A percentile compares a stretch with the other conserved stretches of the same genome.
Conservation (phyloP, 2,797 vertebrate genomes). For the Moxostoma hubbsi region DNA sequence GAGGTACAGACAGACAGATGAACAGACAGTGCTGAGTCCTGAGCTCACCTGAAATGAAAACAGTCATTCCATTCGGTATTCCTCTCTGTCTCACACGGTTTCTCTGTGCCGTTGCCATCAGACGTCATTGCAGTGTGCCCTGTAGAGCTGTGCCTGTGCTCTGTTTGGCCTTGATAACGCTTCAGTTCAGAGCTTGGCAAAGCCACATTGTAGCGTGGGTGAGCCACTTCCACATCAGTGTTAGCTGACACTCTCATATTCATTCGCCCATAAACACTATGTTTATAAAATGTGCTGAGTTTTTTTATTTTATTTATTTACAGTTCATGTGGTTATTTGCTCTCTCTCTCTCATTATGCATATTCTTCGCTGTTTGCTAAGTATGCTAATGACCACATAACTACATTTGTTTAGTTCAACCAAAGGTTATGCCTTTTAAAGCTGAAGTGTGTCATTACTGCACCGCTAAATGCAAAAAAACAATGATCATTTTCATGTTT, state of each 20-base stretch:
- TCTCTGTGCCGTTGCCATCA: conserved; percentile 3
- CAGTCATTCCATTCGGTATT: not conserved
- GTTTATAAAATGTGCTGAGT: no score
- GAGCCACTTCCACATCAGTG: conserved; percentile 63
- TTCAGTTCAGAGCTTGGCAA: conserved; percentile 72
- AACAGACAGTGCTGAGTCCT: not conserved
- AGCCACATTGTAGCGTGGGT: conserved; percentile 21
- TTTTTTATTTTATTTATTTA: no score
- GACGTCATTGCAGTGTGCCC: conserved; percentile 69
- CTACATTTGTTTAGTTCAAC: no score
- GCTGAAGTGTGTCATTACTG: no score
- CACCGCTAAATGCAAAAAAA: no score
- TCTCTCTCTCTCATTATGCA: no score
- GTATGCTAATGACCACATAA: no score
- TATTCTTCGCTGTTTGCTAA: no score
- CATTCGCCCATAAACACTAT: conserved; percentile 17
- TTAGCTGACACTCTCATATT: conserved; percentile 62
- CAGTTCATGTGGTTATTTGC: no score
- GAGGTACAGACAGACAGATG: not conserved
- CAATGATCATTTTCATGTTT: no score
- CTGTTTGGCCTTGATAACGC: conserved; percentile 76
- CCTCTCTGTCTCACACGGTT: conserved; percentile 5
- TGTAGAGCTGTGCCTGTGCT: conserved; percentile 63
- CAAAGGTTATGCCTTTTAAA: no score
- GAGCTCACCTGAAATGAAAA: conserved; percentile 34